phyloP scores from a whole-genome alignment of 2,113 vertebrate species.

The Tachysurus fulvidraco region DNA sequence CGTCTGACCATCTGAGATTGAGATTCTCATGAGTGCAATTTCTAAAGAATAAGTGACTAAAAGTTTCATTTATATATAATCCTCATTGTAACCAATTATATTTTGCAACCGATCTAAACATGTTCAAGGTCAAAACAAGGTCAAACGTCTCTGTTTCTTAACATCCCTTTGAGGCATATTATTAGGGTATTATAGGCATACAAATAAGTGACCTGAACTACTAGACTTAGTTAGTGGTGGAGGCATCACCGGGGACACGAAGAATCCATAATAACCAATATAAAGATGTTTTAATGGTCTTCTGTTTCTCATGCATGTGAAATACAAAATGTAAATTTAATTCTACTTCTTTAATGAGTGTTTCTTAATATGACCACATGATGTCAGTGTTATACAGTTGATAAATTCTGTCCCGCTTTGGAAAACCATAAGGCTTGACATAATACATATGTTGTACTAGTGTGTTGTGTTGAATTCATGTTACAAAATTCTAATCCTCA shows the following conservation, averaged over 20 bases:
- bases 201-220: background rate
- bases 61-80: background rate
- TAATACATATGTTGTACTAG: background rate
- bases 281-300: background rate
- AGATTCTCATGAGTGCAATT: background rate
- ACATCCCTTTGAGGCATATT: background rate
- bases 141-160: background rate
- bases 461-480: background rate
- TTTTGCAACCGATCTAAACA: background rate
- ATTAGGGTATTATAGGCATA: background rate
- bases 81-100: background rate
- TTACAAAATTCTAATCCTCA: background rate
- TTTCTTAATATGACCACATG: slow-evolving; percentile 59
- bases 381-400: slow-evolving; percentile 63
- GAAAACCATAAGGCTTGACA: background rate
- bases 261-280: background rate
- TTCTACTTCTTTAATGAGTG: background rate
- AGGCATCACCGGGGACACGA: background rate
- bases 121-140: background rate
- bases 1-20: background rate
- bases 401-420: background rate
- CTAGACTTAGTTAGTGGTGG: background rate
- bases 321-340: background rate
- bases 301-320: background rate
- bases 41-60: background rate